Percentiles rank a stretch among this genome's conserved stretches.
phyloP scores from a whole-genome alignment of 2,888 invertebrate genomes.

The Cephus nigrinus region DNA sequence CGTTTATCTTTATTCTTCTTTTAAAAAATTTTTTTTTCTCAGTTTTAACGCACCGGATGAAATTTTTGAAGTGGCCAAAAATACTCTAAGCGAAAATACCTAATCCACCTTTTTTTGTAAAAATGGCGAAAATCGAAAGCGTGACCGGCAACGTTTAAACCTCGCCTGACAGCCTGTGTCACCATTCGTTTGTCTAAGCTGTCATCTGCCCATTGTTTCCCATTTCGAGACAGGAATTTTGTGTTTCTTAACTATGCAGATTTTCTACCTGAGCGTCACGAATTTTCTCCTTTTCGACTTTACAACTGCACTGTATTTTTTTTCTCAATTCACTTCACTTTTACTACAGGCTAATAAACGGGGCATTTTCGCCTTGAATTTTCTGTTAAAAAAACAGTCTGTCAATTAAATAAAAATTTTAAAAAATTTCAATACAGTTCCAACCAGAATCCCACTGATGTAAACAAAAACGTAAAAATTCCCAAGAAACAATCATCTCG shows the following conservation, averaged over 20 bases:
- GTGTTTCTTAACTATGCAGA: conserved; percentile 35
- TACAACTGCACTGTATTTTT: background rate
- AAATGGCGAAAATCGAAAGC: conserved; percentile 43
- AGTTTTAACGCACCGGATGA: too few species aligned
- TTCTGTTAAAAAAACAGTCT: background rate
- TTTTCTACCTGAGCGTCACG: conserved; percentile 42
- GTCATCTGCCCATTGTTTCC: conserved; percentile 22
- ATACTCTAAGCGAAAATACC: background rate
- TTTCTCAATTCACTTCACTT: background rate
- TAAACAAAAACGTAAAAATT: background rate
- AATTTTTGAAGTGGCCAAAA: too few species aligned
- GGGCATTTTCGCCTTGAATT: background rate
- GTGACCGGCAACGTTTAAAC: conserved; percentile 29
- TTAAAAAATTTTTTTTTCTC: background rate
- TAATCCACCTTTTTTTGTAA: background rate
- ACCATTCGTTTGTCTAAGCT: conserved; percentile 32
- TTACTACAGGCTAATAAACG: background rate
- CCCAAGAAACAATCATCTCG: background rate
- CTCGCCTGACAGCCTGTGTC: conserved; percentile 22
- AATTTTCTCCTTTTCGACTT: conserved; percentile 21
- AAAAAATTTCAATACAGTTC: background rate
- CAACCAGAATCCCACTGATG: background rate
- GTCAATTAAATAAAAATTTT: background rate
- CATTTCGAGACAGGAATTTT: conserved; percentile 18
- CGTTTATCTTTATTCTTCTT: background rate